Conservation (phyloP, 2,888 invertebrate genomes). For the Corbicula japonica region DNA sequence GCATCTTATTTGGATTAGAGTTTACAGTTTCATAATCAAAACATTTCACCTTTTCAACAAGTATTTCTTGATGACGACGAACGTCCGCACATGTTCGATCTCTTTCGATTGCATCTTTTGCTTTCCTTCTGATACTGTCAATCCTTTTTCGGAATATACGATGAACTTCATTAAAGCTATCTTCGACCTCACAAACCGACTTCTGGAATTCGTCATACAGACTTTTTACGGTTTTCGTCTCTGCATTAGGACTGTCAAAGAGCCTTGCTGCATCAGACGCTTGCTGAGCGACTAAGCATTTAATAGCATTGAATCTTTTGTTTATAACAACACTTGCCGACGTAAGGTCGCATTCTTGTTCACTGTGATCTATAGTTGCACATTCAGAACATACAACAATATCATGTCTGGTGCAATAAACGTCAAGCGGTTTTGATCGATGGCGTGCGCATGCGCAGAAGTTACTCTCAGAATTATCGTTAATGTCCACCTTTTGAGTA, state of each 20-base stretch:
- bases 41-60: constrained; percentile 40
- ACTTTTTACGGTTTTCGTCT: constrained; percentile 36
- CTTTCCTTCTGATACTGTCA: constrained; percentile 42
- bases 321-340: constrained; percentile 44
- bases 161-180: constrained; percentile 44
- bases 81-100: constrained; percentile 35
- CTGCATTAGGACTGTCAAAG: constrained; percentile 14
- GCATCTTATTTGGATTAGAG: constrained; percentile 45
- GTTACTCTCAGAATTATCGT: not conserved
- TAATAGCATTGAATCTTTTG: constrained; percentile 55
- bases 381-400: constrained; percentile 59
- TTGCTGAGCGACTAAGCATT: constrained; percentile 58
- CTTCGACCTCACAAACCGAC: constrained; percentile 55
- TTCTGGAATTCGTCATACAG: constrained; percentile 45
- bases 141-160: constrained; percentile 40
- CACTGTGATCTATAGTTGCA: constrained; percentile 48
- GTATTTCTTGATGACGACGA: constrained; percentile 27
- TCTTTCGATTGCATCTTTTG: constrained; percentile 33
- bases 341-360: constrained; percentile 45
- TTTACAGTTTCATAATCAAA: constrained; percentile 37
- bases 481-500: too few species aligned
- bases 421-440: constrained; percentile 50
- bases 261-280: constrained; percentile 43
- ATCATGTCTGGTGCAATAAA: constrained; percentile 60
- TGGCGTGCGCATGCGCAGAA: constrained; percentile 49